Percentiles rank a stretch among this genome's conserved stretches.
Evolutionary conservation across 2,888 invertebrate genomes (phyloP).

Genomic region (Hyppa rectilinea): DNA sequence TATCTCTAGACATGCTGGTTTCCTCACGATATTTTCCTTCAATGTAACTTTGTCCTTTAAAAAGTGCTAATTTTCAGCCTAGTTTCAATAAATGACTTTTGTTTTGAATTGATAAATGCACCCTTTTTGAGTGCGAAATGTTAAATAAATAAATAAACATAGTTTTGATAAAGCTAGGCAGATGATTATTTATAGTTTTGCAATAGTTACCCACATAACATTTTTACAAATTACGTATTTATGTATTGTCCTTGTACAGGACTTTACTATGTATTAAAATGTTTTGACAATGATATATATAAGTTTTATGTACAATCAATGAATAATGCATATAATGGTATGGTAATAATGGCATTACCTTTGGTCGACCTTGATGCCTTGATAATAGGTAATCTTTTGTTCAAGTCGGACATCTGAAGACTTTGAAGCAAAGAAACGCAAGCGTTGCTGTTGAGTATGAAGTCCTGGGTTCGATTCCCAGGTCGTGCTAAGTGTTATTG

Average conservation of each 20-base stretch:
- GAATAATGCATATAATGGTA: conserved; percentile 43
- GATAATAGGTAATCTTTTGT: neutral
- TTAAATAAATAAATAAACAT: too few relatives aligned
- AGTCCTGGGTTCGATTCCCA: too few relatives aligned
- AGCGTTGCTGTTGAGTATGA: too few relatives aligned
- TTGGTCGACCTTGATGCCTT: conserved; percentile 9
- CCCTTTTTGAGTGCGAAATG: too few relatives aligned
- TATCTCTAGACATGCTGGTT: too few relatives aligned
- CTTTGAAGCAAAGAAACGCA: too few relatives aligned
- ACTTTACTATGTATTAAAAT: conserved; percentile 27
- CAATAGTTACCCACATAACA: neutral
- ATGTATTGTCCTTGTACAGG: conserved; percentile 33
- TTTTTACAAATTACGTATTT: neutral
- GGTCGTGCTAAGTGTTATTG: too few relatives aligned
- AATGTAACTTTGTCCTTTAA: too few relatives aligned
- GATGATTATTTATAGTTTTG: neutral
- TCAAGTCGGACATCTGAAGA: neutral
- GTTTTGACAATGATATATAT: conserved; percentile 42
- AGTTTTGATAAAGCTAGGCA: neutral
- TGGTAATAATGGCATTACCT: conserved; percentile 7
- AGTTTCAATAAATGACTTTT: too few relatives aligned
- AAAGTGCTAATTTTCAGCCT: too few relatives aligned
- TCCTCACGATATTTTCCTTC: too few relatives aligned
- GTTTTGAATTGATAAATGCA: too few relatives aligned
- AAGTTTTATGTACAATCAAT: conserved; percentile 17